phyloP scores from a whole-genome alignment of 2,113 vertebrate genomes.

The Mobula hypostoma region DNA sequence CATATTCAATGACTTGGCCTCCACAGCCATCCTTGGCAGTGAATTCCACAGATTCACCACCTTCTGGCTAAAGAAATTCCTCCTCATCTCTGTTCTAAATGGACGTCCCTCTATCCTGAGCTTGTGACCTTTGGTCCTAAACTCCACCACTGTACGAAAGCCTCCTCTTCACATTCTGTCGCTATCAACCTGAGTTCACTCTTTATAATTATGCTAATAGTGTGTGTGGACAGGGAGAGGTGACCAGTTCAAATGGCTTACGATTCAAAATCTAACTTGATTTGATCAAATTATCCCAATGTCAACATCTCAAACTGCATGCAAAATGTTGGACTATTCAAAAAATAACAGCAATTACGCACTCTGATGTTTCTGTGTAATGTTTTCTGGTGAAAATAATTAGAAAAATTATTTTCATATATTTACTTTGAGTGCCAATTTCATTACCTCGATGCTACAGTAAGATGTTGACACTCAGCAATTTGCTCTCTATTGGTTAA shows the following conservation, averaged over 20 bases:
- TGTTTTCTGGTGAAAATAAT: conserved; percentile 13
- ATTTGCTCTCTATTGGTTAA: conserved; percentile 16
- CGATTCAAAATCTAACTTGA: conserved; percentile 4
- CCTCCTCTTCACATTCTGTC: too few species aligned
- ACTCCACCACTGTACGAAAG: too few species aligned
- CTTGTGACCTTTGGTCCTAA: too few species aligned
- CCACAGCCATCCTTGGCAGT: too few species aligned
- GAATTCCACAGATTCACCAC: too few species aligned
- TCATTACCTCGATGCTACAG: conserved; percentile 27
- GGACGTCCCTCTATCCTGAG: too few species aligned
- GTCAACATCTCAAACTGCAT: background rate
- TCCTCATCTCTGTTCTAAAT: too few species aligned
- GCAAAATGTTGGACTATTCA: conserved; percentile 3
- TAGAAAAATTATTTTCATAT: conserved; percentile 18
- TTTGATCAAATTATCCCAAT: conserved; percentile 19
- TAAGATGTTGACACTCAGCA: conserved; percentile 1
- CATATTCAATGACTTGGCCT: too few species aligned
- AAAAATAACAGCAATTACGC: conserved; percentile 33
- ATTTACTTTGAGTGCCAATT: conserved; percentile 22
- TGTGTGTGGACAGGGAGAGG: background rate
- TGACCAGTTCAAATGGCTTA: conserved; percentile 13
- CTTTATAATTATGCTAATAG: background rate
- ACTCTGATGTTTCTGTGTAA: conserved; percentile 21
- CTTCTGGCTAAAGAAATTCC: too few species aligned
- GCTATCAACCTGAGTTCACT: background rate